Evolutionary conservation across 2,113 vertebrate species (phyloP), one percentile per base, ranked within the genome.

Genomic region (Seriola dumerili): DNA sequence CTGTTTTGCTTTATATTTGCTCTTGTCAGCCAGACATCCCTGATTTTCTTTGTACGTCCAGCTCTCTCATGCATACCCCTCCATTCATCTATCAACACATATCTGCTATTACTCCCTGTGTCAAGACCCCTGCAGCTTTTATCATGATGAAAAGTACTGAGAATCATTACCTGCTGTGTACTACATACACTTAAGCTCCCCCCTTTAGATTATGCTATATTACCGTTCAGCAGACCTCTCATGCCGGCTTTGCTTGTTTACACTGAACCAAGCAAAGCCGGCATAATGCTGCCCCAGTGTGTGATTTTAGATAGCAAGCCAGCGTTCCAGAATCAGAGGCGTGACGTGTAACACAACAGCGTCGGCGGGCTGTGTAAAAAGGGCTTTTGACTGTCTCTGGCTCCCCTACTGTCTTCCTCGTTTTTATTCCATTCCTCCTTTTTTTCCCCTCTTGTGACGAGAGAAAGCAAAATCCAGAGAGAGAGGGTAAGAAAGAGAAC

Each of bases 91-190:
- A 42, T 42, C 73, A 17, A 65, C 83, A 72, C 46, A 21, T 84
- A 61, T 73, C 58, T 86, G 54, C 57, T 54, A 19, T 23, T 44
- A 12, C 52, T 69, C 16, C 29, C 17, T 36, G 38, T 77, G 76
- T 78, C 59, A 65, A 46, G 65, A 66, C 65, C 38, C 66, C 69
- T 68, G 58, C 78, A 32, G 74, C 61, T 64, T 85, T 64, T 59
- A 87, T 85, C 85, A 70, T 84, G 59, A 83, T 80, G 71, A 86
- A 88, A 76, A 76, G 77, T 69, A 54, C 38, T 19, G 42, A 46
- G 77, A 72, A 76, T 85, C 50, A 78, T 90, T 85, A 73, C 83
- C 86, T 63, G 84, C 83, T 77, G 70, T 77, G 76, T 79, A 74
- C 78, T 78, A 54, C 74, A 68, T 25, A 19, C 71, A 74, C 38